Conservation (phyloP, 2,797 vertebrate genomes). For the Pseudotriccus pelzelni region DNA sequence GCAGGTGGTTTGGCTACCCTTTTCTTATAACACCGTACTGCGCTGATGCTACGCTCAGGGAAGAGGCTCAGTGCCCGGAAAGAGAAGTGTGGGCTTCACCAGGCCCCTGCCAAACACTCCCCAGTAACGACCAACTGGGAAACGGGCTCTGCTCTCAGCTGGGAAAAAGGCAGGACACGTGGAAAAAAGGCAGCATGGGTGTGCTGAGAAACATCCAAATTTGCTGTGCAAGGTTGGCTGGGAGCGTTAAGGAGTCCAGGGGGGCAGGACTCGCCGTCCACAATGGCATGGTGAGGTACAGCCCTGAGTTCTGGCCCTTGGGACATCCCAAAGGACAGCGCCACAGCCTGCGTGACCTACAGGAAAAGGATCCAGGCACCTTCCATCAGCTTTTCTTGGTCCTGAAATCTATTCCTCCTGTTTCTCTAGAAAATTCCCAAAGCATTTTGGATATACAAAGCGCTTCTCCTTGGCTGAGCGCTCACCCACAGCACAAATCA, state of each 20-base stretch:
- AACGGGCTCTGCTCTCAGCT: not conserved
- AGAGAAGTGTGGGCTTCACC: not conserved
- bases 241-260: not conserved
- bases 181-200: not conserved
- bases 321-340: not conserved
- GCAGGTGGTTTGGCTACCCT: constrained; percentile 75
- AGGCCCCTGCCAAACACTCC: not conserved
- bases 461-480: not conserved
- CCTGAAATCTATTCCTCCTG: not conserved
- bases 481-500: not conserved
- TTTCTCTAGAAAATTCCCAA: not conserved
- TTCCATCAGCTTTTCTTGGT: not conserved
- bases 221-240: accelerated
- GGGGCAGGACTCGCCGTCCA: not conserved
- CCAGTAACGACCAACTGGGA: accelerated
- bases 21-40: constrained; percentile 52
- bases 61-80: not conserved
- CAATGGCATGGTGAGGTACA: not conserved
- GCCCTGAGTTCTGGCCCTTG: not conserved
- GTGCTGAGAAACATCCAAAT: not conserved
- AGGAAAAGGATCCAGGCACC: not conserved
- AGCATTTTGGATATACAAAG: not conserved
- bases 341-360: not conserved
- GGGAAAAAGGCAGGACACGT: not conserved
- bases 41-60: constrained; percentile 2